Evolutionary conservation across 2,797 vertebrate genomes (phyloP).

Genomic region (Bradypus variegatus): DNA sequence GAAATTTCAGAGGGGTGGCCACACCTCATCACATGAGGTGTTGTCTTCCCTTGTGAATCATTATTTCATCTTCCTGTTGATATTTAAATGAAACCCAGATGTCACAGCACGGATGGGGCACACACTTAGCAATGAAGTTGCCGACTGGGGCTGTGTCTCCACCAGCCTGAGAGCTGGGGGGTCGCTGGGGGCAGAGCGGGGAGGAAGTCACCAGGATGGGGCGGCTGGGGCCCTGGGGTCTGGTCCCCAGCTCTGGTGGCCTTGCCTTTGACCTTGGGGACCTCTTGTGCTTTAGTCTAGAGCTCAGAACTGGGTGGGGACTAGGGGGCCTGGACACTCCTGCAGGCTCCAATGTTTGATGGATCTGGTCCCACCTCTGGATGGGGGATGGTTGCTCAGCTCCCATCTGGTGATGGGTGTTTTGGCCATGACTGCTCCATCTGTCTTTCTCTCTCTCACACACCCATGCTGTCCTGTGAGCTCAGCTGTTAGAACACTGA

Average conservation of each 20-base stretch:
- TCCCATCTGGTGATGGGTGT: too few species aligned
- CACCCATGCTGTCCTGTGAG: too few species aligned
- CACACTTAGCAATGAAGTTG: background rate
- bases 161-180: background rate
- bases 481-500: background rate
- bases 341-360: too few species aligned
- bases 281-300: background rate
- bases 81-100: background rate
- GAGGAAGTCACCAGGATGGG: too few species aligned
- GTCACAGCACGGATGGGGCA: background rate
- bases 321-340: background rate
- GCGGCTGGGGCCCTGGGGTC: background rate
- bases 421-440: background rate
- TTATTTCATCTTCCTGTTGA: background rate
- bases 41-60: background rate
- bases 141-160: background rate
- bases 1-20: background rate
- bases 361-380: background rate
- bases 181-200: rapidly evolving
- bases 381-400: background rate
- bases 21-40: rapidly evolving
- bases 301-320: background rate
- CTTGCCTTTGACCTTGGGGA: background rate
- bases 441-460: background rate
- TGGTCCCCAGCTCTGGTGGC: background rate